Evolutionary conservation across 2,113 vertebrate species (phyloP).

Genomic region (Eira barbara): DNA sequence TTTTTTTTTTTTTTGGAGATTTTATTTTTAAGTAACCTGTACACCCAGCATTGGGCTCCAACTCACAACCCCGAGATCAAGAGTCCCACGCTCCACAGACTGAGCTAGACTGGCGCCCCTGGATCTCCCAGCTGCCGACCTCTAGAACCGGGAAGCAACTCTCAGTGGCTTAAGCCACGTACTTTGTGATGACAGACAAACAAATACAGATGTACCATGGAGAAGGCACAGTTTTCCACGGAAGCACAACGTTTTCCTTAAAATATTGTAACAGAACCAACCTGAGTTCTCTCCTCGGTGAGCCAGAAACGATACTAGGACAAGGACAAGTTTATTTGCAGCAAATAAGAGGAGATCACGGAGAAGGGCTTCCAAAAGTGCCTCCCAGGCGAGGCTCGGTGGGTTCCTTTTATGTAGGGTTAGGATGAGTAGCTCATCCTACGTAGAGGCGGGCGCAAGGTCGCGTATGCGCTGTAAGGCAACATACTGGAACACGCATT

Average conservation of each 20-base stretch:
- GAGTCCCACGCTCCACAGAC: background rate
- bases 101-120: background rate
- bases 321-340: background rate
- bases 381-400: background rate
- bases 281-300: background rate
- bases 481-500: rapidly evolving
- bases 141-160: background rate
- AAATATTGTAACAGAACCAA: background rate
- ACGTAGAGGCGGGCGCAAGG: background rate
- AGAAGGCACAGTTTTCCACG: background rate
- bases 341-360: background rate
- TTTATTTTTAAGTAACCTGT: background rate
- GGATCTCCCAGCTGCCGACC: background rate
- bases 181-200: background rate
- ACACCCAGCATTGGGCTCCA: background rate
- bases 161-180: background rate
- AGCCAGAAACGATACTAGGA: background rate
- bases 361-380: background rate
- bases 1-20: no score
- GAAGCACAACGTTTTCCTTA: background rate
- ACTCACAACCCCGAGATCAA: background rate
- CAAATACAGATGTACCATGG: background rate
- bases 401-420: background rate
- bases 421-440: background rate
- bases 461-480: background rate